Evolutionary conservation across 92 coral and sea anemone species (phyloP).

Genomic region (Parazoanthus swiftii): DNA sequence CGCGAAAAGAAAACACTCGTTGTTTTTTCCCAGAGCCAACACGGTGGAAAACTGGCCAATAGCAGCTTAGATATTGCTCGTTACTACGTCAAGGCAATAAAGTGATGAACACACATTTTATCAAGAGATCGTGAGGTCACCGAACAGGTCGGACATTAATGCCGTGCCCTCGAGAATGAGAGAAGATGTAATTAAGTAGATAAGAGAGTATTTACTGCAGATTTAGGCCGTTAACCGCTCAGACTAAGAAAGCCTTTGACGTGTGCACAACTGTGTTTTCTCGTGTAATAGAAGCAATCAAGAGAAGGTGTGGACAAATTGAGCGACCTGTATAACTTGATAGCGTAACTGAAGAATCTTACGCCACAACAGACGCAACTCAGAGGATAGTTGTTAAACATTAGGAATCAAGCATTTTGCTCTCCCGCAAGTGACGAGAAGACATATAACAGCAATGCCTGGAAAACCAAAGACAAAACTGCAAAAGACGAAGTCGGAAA

Average conservation of each 20-base stretch:
- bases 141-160: neutral
- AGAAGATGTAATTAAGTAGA: slow-evolving; percentile 13
- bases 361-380: neutral
- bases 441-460: neutral
- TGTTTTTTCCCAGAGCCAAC: neutral
- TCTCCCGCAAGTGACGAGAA: neutral
- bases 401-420: neutral
- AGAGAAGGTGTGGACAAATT: neutral
- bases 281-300: neutral
- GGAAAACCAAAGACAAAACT: slow-evolving; percentile 36
- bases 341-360: neutral
- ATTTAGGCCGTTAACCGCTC: neutral
- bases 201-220: neutral
- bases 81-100: slow-evolving; percentile 8
- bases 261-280: neutral
- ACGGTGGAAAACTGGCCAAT: neutral
- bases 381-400: neutral
- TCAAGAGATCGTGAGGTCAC: neutral
- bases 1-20: neutral
- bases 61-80: neutral
- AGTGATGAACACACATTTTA: neutral
- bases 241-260: neutral
- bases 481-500: slow-evolving; percentile 45
- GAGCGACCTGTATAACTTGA: neutral
- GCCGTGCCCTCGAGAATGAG: neutral